Evolutionary conservation across 2,888 invertebrate species (phyloP), one percentile per base, ranked within the genome.

Genomic region (Uloborus plumipes): DNA sequence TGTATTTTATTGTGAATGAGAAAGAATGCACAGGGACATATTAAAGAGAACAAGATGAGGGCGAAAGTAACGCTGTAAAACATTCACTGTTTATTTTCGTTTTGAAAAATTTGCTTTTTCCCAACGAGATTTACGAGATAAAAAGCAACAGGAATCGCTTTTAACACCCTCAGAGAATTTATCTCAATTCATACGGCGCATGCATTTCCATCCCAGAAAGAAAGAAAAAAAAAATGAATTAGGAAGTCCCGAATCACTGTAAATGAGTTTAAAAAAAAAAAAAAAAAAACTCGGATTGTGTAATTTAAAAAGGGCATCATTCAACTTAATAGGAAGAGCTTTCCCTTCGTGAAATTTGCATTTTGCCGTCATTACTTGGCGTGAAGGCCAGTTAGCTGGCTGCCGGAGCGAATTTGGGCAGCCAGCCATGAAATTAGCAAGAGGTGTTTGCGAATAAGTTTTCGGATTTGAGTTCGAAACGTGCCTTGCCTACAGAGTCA

Each of bases 391-490:
- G 15, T 51, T 55, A 20, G 53, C 62, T 20, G 20, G 58, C 59
- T 16, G 65, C 47, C 31, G 26, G 49, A 74, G 20, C 22, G 67
- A 61, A 62, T 77, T 77, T 64, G 62, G 62, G 76, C 76, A 77
- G 59, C 69, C 55, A 64, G 64, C 70, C 76, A 64, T 70, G 70
- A 77, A 77, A 77, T 77, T 64, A 77, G 62, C 61, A 64, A 14
- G 39, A 66, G 51, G 26, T 66, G 47, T 26, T 16, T 15, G 55
- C 3, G 49, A 49, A 64, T 53, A 67, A 65, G 47, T 59, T 13
- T 50, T 26, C 22, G 18, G 51, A 53, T 66, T 66, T 58, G 50
- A 78, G 66, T 58, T 72, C 59, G 18, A 61, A 62, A 65, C 79
- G 79, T 79, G 73, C 18, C 50, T 18, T 53, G 79, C 73, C 73